Percentiles rank a stretch among this genome's conserved stretches.
Conservation (phyloP, 2,888 invertebrate genomes). For the Acrobeloides nanus region DNA sequence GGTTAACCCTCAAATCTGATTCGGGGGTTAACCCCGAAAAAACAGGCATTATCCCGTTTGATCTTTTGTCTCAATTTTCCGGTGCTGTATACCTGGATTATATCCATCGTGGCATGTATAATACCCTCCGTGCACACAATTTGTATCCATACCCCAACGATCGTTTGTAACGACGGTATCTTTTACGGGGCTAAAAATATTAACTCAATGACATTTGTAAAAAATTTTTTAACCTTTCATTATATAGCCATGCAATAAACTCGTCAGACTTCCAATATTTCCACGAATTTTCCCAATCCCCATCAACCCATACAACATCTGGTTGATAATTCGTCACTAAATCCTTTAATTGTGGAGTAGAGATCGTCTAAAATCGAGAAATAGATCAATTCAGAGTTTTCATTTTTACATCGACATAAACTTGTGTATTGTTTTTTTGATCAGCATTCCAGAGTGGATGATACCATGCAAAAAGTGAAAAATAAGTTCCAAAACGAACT, state of each 20-base stretch:
- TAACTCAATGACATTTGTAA: too few relatives aligned
- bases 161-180: slow-evolving; percentile 83
- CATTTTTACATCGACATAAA: too few relatives aligned
- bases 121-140: slow-evolving; percentile 80
- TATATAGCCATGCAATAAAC: slow-evolving; percentile 84
- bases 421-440: slow-evolving; percentile 21
- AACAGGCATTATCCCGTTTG: too few relatives aligned
- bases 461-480: slow-evolving; percentile 51
- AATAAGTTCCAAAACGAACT: slow-evolving; percentile 49
- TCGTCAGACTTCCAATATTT: slow-evolving; percentile 75
- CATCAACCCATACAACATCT: slow-evolving; percentile 81
- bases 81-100: slow-evolving; percentile 61
- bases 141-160: slow-evolving; percentile 75
- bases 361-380: too few relatives aligned
- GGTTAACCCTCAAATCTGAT: too few relatives aligned
- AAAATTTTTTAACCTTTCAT: too few relatives aligned
- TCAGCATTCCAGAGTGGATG: slow-evolving; percentile 41
- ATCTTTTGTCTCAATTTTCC: too few relatives aligned
- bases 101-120: slow-evolving; percentile 76
- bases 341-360: slow-evolving; percentile 50
- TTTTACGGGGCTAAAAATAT: slow-evolving; percentile 69
- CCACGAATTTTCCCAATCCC: slow-evolving; percentile 73
- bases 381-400: too few relatives aligned
- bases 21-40: too few relatives aligned
- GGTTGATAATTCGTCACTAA: slow-evolving; percentile 57